phyloP scores from a whole-genome alignment of 2,888 invertebrate species.

The Pseudolycoriella hygida region DNA sequence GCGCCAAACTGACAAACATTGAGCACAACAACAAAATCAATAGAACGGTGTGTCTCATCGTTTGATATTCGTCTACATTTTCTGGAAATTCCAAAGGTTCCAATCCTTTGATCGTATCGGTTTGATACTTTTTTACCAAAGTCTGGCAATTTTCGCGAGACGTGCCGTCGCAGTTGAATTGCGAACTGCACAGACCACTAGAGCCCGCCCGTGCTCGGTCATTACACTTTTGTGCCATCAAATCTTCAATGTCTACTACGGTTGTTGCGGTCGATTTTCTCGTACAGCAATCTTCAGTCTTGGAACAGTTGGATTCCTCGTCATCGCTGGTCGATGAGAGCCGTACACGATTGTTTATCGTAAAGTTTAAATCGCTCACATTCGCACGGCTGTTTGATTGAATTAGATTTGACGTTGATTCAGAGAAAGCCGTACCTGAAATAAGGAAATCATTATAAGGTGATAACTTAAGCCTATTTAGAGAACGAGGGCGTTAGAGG shows the following conservation, averaged over 20 bases:
- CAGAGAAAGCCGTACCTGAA: not conserved
- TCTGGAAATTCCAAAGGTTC: conserved; percentile 35
- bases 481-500: too few relatives aligned
- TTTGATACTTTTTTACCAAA: conserved; percentile 33
- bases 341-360: conserved; percentile 9
- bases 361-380: conserved; percentile 11
- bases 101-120: conserved; percentile 31
- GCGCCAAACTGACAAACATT: conserved; percentile 77
- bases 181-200: conserved; percentile 26
- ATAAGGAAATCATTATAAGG: not conserved
- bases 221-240: conserved; percentile 15
- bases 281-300: conserved; percentile 13
- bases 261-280: conserved; percentile 20
- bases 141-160: conserved; percentile 32
- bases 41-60: conserved; percentile 64
- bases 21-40: conserved; percentile 62
- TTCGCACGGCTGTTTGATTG: not conserved
- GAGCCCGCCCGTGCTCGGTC: not conserved
- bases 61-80: conserved; percentile 45
- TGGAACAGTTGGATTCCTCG: conserved; percentile 14
- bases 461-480: not conserved
- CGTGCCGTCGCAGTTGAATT: conserved; percentile 33
- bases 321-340: conserved; percentile 6
- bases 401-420: not conserved
- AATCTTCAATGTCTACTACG: conserved; percentile 47